Evolutionary conservation across 1,140 invertebrate genomes (phyloP).

Genomic region (Cyclina sinensis): DNA sequence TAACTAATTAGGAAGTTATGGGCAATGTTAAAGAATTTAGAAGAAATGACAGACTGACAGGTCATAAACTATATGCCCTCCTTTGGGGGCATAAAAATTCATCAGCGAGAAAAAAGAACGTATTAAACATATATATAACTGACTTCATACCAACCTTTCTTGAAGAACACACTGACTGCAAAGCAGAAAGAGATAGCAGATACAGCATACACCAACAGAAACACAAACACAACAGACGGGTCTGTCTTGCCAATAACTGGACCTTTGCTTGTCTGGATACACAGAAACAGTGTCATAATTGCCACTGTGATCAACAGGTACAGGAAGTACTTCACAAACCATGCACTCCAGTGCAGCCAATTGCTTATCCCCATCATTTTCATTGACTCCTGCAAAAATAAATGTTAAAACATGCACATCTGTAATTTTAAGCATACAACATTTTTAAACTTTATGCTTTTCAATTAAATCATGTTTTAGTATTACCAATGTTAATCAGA

Average conservation of each 20-base stretch:
- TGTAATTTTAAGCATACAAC: too few relatives aligned
- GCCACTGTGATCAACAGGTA: conserved; percentile 90
- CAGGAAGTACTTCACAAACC: conserved; percentile 93
- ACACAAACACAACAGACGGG: conserved; percentile 87
- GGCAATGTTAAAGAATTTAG: too few relatives aligned
- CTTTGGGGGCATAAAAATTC: too few relatives aligned
- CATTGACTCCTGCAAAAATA: conserved; percentile 92
- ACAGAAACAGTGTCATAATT: conserved; percentile 88
- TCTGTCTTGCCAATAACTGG: conserved; percentile 87
- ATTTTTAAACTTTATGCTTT: too few relatives aligned
- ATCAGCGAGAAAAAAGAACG: too few relatives aligned
- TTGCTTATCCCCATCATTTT: conserved; percentile 95
- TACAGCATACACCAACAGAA: conserved; percentile 88
- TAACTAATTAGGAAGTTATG: too few relatives aligned
- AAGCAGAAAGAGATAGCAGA: conserved; percentile 88
- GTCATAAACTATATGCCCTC: too few relatives aligned
- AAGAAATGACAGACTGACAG: too few relatives aligned
- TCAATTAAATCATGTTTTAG: too few relatives aligned
- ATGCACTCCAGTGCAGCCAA: conserved; percentile 94
- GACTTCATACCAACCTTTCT: conserved; percentile 89
- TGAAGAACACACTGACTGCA: conserved; percentile 88
- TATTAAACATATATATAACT: too few relatives aligned
- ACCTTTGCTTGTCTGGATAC: conserved; percentile 79
- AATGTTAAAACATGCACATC: too few relatives aligned
- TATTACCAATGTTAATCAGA: too few relatives aligned